Conservation (phyloP, 1,140 invertebrate species). For the Agrypnia vestita region DNA sequence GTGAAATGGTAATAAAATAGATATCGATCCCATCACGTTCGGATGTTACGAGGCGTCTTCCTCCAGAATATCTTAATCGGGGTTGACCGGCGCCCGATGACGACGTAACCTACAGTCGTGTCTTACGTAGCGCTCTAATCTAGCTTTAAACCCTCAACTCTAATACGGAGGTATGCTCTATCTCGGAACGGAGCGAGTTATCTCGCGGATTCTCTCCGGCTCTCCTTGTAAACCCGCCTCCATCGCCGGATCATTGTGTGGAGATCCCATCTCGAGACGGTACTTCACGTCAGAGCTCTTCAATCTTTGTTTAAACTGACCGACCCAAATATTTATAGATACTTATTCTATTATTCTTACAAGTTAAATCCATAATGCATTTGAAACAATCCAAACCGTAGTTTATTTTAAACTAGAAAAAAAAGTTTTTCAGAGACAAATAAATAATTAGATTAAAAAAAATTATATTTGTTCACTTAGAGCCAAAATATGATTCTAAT, state of each 20-base stretch:
- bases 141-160: slow-evolving; percentile 33
- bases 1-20: not conserved
- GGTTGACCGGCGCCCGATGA: not conserved
- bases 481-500: too few relatives aligned
- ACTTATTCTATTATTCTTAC: too few relatives aligned
- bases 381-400: too few relatives aligned
- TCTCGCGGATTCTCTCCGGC: slow-evolving; percentile 25
- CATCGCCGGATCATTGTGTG: slow-evolving; percentile 21
- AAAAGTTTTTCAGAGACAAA: too few relatives aligned
- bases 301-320: not conserved
- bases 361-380: too few relatives aligned
- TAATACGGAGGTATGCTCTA: slow-evolving; percentile 23
- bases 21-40: not conserved
- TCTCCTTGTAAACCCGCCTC: slow-evolving; percentile 28
- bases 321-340: too few relatives aligned
- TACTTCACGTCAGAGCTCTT: not conserved
- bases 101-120: not conserved
- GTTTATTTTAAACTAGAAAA: too few relatives aligned
- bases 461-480: too few relatives aligned
- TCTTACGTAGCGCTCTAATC: slow-evolving; percentile 33
- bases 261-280: slow-evolving; percentile 18
- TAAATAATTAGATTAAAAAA: too few relatives aligned
- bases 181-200: slow-evolving; percentile 14
- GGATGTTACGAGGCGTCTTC: not conserved
- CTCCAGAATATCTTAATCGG: slow-evolving; percentile 2